Evolutionary conservation across 37 sponge, comb jelly and placozoan genomes (phyloP).

Genomic region (Petrosia ficiformis): DNA sequence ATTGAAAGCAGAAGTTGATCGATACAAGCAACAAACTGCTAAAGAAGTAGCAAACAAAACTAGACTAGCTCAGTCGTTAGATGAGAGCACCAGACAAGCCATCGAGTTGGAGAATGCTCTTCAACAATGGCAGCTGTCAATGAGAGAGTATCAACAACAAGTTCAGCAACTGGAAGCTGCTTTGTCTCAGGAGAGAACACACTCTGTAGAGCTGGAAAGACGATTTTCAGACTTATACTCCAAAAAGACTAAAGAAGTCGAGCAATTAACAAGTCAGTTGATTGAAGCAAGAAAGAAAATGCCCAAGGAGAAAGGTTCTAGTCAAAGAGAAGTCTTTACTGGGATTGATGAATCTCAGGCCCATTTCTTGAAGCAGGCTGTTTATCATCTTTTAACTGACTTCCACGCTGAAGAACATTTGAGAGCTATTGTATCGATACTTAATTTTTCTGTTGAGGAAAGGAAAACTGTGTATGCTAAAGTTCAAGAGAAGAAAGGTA

Average conservation of each 20-base stretch:
- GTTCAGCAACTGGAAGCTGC: slow-evolving; percentile 18
- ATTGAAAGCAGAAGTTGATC: slow-evolving; percentile 42
- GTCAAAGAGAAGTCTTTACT: background rate
- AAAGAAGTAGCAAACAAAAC: slow-evolving; percentile 76
- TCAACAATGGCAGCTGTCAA: slow-evolving; percentile 67
- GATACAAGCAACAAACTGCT: slow-evolving; percentile 51
- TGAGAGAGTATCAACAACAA: slow-evolving; percentile 36
- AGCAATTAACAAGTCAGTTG: slow-evolving; percentile 44
- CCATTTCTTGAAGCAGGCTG: slow-evolving; percentile 57
- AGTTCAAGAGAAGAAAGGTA: slow-evolving; percentile 45
- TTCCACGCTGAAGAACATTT: slow-evolving; percentile 74
- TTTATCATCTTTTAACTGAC: slow-evolving; percentile 68
- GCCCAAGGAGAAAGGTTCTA: background rate
- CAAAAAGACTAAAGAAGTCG: slow-evolving; percentile 42
- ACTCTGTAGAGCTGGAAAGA: slow-evolving; percentile 16
- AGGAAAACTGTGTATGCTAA: slow-evolving; percentile 66
- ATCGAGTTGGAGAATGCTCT: slow-evolving; percentile 48
- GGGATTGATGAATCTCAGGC: slow-evolving; percentile 37
- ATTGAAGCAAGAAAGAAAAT: slow-evolving; percentile 12
- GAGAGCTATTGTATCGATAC: slow-evolving; percentile 66
- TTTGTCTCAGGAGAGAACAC: slow-evolving; percentile 25
- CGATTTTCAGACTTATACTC: background rate
- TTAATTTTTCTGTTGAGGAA: slow-evolving; percentile 68
- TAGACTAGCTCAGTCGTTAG: slow-evolving; percentile 58
- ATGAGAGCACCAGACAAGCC: slow-evolving; percentile 56